phyloP scores from a whole-genome alignment of 2,888 invertebrate species.

The Sarcophaga subvicina region DNA sequence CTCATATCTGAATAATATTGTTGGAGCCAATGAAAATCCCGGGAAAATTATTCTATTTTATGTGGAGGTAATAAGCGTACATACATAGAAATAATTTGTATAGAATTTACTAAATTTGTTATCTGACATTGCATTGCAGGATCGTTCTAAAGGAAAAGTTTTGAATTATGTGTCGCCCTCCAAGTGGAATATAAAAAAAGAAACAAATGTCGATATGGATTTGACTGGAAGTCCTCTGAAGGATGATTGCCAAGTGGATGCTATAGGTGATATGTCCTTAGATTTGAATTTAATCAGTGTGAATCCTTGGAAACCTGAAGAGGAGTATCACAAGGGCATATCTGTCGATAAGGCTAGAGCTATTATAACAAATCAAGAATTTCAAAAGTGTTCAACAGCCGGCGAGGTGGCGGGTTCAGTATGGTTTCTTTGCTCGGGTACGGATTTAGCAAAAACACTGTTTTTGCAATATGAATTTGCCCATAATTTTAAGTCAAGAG shows the following conservation, averaged over 20 bases:
- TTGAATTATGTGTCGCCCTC: constrained; percentile 69
- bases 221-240: constrained; percentile 81
- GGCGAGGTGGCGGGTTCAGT: constrained; percentile 77
- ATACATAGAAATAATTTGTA: not conserved
- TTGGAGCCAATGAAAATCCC: constrained; percentile 70
- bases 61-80: constrained; percentile 69
- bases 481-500: constrained; percentile 74
- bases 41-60: constrained; percentile 76
- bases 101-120: not conserved
- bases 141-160: constrained; percentile 51
- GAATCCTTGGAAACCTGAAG: constrained; percentile 77
- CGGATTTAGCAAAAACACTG: constrained; percentile 82
- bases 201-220: constrained; percentile 71
- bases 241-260: constrained; percentile 79
- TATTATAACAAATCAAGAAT: constrained; percentile 74
- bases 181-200: constrained; percentile 67
- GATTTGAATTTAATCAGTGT: constrained; percentile 71
- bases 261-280: constrained; percentile 76
- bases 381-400: constrained; percentile 71
- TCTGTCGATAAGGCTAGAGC: constrained; percentile 73
- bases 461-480: constrained; percentile 76
- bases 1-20: constrained; percentile 74
- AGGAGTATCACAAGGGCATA: constrained; percentile 78
- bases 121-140: constrained; percentile 41
- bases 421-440: constrained; percentile 86